Conservation (phyloP, 2,113 vertebrate genomes). For the Lutjanus erythropterus region DNA sequence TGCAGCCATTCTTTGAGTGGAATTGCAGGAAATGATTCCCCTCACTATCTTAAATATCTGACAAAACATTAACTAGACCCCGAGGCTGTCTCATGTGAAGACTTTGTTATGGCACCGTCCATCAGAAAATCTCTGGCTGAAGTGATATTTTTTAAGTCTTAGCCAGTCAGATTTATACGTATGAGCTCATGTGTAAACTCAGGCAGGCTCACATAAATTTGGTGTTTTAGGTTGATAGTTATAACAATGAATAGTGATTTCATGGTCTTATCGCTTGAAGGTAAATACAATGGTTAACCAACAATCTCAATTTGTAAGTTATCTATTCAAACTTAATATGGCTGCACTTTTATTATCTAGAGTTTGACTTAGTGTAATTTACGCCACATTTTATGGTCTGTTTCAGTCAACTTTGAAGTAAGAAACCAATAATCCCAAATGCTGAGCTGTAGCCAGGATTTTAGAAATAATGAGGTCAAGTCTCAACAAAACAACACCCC, state of each 20-base stretch:
- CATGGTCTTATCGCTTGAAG: background rate
- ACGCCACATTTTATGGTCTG: conserved; percentile 6
- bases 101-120: background rate
- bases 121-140: background rate
- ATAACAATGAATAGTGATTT: background rate
- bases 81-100: conserved; percentile 4
- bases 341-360: background rate
- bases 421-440: background rate
- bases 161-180: background rate
- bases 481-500: background rate
- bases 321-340: background rate
- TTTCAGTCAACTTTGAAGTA: background rate
- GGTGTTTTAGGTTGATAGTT: background rate
- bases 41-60: conserved; percentile 56
- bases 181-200: background rate
- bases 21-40: conserved; percentile 62
- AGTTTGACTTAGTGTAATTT: background rate
- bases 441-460: background rate
- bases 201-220: background rate
- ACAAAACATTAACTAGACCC: conserved; percentile 68
- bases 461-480: background rate
- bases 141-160: background rate
- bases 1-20: conserved; percentile 48
- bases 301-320: background rate
- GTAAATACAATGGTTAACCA: background rate